Evolutionary conservation across 2,113 vertebrate species (phyloP).

Genomic region (Micronisus gabar): DNA sequence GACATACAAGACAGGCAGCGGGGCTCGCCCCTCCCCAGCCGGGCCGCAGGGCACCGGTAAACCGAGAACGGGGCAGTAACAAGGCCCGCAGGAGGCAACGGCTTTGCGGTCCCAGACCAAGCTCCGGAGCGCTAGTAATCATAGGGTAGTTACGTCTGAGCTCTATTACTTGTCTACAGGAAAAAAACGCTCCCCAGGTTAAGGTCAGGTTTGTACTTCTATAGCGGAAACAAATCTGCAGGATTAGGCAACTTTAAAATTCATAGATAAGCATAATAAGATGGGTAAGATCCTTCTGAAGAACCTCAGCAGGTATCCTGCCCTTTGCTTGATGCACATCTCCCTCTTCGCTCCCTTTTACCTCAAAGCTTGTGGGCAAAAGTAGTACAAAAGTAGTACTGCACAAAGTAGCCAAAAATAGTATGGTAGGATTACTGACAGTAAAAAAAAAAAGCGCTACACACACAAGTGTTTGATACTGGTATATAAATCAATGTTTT

Average conservation of each 20-base stretch:
- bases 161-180: no score
- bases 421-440: not conserved
- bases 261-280: no score
- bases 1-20: not conserved
- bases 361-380: rapidly evolving
- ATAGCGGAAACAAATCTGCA: not conserved
- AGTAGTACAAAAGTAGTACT: not conserved
- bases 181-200: rapidly evolving
- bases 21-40: not conserved
- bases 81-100: not conserved
- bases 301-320: not conserved
- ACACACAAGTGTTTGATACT: no score
- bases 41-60: not conserved
- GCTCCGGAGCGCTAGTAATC: no score
- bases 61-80: rapidly evolving
- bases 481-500: not conserved
- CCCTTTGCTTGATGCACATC: no score
- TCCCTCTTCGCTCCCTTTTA: not conserved
- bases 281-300: not conserved
- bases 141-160: no score
- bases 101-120: rapidly evolving
- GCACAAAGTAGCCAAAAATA: not conserved
- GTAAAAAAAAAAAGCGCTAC: not conserved
- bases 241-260: not conserved
- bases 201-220: not conserved